These are phyloP conservation scores for Vannuccia rotundouncinata DNA, from an alignment of 2,888 invertebrate species.

Conservation along the genomic window DNA sequence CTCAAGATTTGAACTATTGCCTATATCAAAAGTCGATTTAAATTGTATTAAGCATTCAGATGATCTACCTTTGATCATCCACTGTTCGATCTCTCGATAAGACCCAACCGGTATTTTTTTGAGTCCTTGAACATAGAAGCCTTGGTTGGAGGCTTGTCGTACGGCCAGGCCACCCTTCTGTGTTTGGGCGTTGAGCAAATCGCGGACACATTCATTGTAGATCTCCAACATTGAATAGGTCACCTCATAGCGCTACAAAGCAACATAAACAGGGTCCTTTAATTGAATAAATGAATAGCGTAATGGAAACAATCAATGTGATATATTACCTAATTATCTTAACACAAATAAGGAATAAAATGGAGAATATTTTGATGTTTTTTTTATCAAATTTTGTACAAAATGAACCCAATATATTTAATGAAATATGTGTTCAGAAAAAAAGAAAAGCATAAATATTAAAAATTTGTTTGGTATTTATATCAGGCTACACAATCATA, in stretches of 20 bases:
- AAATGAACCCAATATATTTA: too few species aligned
- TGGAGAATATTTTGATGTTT: too few species aligned
- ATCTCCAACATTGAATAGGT: slow-evolving; percentile 58
- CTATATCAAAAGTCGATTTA: background rate
- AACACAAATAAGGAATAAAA: too few species aligned
- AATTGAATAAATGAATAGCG: slow-evolving; percentile 14
- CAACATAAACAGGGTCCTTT: too few species aligned
- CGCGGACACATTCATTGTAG: slow-evolving; percentile 57
- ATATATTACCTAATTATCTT: too few species aligned
- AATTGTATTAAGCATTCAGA: background rate
- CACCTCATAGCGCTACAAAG: slow-evolving; percentile 56
- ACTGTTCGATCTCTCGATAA: slow-evolving; percentile 54
- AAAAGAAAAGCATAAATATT: too few species aligned
- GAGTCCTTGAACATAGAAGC: slow-evolving; percentile 56
- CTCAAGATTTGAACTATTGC: background rate
- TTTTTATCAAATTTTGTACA: too few species aligned
- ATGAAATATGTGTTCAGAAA: too few species aligned
- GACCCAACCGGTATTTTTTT: slow-evolving; percentile 56
- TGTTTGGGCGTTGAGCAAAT: slow-evolving; percentile 53
- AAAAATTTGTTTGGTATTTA: too few species aligned
- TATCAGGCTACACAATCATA: too few species aligned
- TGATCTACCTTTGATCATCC: slow-evolving; percentile 55
- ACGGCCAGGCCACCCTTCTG: slow-evolving; percentile 55
- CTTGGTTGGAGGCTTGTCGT: slow-evolving; percentile 55
- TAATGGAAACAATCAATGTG: slow-evolving; percentile 4